Percentiles rank a stretch among this genome's conserved stretches.
Conservation (phyloP, 2,113 vertebrate genomes). For the Ramphastos sulfuratus region DNA sequence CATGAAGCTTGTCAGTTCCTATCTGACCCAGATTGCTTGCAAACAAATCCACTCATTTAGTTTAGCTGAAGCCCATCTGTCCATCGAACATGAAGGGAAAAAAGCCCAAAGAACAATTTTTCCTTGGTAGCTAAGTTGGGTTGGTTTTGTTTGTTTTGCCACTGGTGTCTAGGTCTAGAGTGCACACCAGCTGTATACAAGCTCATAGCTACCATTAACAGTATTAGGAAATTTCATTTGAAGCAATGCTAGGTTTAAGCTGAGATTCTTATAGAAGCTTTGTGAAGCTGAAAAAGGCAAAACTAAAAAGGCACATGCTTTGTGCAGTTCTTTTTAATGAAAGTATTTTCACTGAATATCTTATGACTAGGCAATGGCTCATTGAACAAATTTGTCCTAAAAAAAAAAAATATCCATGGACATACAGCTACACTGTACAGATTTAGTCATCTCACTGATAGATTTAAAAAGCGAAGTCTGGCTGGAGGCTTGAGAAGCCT, state of each 20-base stretch:
- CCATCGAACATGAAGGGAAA: background rate
- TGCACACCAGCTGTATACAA: background rate
- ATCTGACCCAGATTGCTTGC: background rate
- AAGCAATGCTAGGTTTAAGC: background rate
- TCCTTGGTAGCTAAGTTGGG: too few relatives aligned
- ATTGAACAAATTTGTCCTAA: background rate
- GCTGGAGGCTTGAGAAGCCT: background rate
- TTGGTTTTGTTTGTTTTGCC: background rate
- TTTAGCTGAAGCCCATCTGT: background rate
- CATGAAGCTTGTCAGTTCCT: background rate
- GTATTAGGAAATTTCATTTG: background rate
- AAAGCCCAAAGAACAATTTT: too few relatives aligned
- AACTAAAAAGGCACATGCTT: background rate
- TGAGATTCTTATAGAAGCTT: background rate
- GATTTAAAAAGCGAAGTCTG: background rate
- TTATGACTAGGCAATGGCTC: background rate
- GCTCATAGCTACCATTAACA: background rate
- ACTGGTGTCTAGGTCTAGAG: background rate
- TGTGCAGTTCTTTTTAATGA: background rate
- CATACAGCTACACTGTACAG: background rate
- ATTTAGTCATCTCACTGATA: background rate
- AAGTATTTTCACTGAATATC: background rate
- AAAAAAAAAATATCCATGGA: background rate
- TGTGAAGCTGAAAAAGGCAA: too few relatives aligned
- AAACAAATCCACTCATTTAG: background rate